These are phyloP conservation scores for Trissolcus japonicus DNA, from an alignment of 2,888 invertebrate species.

Conservation along the genomic window DNA sequence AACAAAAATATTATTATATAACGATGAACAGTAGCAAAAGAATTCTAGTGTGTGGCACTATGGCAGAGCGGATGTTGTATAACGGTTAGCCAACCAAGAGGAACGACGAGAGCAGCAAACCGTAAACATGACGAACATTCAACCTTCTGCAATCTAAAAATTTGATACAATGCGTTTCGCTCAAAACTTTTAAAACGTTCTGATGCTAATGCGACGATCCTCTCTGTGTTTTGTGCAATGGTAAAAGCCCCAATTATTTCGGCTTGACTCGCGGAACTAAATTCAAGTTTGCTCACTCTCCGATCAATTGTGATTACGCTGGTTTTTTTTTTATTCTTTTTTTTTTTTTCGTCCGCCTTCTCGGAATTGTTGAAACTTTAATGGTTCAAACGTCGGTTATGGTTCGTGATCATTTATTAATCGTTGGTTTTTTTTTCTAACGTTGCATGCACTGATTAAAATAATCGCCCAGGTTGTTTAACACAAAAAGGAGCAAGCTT, in stretches of 20 bases:
- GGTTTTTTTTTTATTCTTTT: not conserved
- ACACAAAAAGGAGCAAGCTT: not conserved
- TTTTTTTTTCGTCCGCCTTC: not conserved
- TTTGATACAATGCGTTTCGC: constrained; percentile 37
- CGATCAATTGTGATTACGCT: not conserved
- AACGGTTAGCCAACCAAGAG: constrained; percentile 77
- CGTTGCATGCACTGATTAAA: no score
- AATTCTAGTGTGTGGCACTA: constrained; percentile 69
- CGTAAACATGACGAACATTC: constrained; percentile 71
- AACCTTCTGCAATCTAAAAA: constrained; percentile 60
- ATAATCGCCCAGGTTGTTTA: no score
- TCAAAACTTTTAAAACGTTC: constrained; percentile 20
- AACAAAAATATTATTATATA: constrained; percentile 69
- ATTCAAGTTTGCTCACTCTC: not conserved
- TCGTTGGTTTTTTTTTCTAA: no score
- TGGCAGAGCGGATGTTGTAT: constrained; percentile 76
- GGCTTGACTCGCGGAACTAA: not conserved
- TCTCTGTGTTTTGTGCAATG: constrained; percentile 2
- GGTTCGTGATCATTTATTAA: no score
- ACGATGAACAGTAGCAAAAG: constrained; percentile 73
- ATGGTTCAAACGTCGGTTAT: no score
- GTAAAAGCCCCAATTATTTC: not conserved
- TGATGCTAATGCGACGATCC: constrained; percentile 17
- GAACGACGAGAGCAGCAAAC: constrained; percentile 74
- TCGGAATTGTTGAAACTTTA: not conserved